These are phyloP conservation scores for Centropristis striata DNA, from an alignment of 2,113 vertebrate species.

Conservation along the genomic window DNA sequence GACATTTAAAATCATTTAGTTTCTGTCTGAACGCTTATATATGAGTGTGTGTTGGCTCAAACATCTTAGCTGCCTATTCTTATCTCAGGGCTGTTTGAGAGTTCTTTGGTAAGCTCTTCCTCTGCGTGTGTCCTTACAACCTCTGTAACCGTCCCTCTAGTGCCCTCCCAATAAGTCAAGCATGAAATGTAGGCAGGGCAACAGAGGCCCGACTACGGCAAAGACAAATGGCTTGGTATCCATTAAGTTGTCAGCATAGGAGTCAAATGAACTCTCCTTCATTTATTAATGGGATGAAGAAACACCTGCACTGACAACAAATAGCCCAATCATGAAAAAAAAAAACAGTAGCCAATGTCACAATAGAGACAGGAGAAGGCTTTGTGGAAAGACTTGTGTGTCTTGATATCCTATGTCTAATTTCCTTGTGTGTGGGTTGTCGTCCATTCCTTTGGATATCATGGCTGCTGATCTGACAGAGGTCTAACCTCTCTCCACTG, in stretches of 20 bases:
- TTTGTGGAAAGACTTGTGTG: constrained; percentile 28
- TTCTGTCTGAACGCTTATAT: constrained; percentile 2
- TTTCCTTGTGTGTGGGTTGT: constrained; percentile 21
- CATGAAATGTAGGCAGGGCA: constrained; percentile 71
- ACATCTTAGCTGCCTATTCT: not conserved
- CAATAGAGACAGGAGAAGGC: not conserved
- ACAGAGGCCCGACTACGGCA: constrained; percentile 41
- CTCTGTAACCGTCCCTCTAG: constrained; percentile 50
- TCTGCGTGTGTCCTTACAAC: constrained; percentile 57
- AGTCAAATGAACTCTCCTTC: constrained; percentile 68
- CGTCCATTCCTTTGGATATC: constrained; percentile 52
- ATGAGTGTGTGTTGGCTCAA: not conserved
- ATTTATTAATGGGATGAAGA: constrained; percentile 69
- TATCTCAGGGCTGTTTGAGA: constrained; percentile 38
- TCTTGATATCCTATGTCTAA: not conserved
- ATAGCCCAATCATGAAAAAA: constrained; percentile 50
- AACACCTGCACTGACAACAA: constrained; percentile 46
- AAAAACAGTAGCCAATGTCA: constrained; percentile 20
- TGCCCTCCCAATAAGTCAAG: constrained; percentile 70
- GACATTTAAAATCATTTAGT: constrained; percentile 3
- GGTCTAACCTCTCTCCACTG: constrained; percentile 66
- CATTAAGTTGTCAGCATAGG: constrained; percentile 68
- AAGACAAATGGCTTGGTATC: constrained; percentile 62
- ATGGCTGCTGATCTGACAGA: constrained; percentile 60
- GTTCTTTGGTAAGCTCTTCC: constrained; percentile 43